Conservation (phyloP, 2,888 invertebrate genomes). For the Himalopsyche kuldschensis region DNA sequence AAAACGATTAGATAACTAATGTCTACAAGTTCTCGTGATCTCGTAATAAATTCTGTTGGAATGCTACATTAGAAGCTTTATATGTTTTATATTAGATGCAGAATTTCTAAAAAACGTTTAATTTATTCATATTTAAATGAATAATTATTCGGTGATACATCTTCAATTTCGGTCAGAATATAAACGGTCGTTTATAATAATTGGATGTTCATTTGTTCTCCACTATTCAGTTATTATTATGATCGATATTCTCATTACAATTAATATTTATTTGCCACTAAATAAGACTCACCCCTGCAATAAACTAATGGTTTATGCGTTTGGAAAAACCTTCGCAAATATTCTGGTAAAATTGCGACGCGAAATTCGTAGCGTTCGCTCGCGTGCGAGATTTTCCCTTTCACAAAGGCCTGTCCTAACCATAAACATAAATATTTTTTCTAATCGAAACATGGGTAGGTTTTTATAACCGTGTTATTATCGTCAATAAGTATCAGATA, state of each 20-base stretch:
- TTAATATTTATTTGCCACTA: background rate
- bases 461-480: background rate
- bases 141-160: background rate
- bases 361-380: background rate
- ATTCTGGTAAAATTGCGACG: background rate
- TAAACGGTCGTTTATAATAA: background rate
- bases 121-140: background rate
- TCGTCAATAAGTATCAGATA: too few relatives aligned
- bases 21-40: too few relatives aligned
- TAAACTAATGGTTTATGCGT: background rate
- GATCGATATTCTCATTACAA: background rate
- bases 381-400: background rate
- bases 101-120: too few relatives aligned
- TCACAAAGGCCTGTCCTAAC: background rate
- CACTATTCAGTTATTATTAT: background rate
- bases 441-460: background rate
- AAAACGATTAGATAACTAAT: too few relatives aligned
- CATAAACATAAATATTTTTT: background rate
- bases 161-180: too few relatives aligned
- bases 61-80: too few relatives aligned
- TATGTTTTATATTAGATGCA: too few relatives aligned
- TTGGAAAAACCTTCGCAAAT: background rate
- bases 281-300: background rate
- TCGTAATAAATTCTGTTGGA: too few relatives aligned
- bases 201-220: background rate